Evolutionary conservation across 1,140 invertebrate species (phyloP).

Genomic region (Diachasma alloeum): DNA sequence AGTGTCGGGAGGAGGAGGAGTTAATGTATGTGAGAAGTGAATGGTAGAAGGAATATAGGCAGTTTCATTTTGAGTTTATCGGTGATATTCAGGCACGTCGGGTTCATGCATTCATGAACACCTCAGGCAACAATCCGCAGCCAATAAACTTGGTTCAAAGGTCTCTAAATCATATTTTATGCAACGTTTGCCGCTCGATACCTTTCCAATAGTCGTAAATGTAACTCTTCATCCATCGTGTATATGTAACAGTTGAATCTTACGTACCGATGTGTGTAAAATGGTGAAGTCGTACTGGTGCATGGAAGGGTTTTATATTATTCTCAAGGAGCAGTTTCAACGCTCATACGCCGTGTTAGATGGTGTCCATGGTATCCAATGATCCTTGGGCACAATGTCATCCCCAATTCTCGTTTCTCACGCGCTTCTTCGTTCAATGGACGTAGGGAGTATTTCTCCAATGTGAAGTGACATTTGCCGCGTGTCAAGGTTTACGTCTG

Average conservation of each 20-base stretch:
- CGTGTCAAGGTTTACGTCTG: background rate
- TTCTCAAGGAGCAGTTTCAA: background rate
- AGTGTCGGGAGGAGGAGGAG: background rate
- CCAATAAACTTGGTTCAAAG: conserved; percentile 42
- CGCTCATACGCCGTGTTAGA: background rate
- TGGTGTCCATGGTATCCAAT: background rate
- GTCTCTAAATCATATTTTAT: conserved; percentile 54
- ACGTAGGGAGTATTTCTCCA: background rate
- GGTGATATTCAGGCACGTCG: background rate
- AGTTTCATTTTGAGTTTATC: conserved; percentile 5
- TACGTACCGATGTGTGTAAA: background rate
- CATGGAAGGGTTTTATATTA: background rate
- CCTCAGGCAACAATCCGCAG: conserved; percentile 21
- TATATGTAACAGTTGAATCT: background rate
- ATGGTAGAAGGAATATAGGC: background rate
- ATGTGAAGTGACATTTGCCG: background rate
- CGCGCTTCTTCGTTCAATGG: background rate
- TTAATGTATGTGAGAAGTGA: background rate
- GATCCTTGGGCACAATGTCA: background rate
- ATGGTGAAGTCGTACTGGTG: background rate
- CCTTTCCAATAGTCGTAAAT: conserved; percentile 45
- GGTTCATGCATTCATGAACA: conserved; percentile 8
- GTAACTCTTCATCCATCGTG: background rate
- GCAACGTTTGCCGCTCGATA: conserved; percentile 46
- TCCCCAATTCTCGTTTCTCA: background rate